phyloP scores from a whole-genome alignment of 2,113 vertebrate species.

The Paradoxurus hermaphroditus region DNA sequence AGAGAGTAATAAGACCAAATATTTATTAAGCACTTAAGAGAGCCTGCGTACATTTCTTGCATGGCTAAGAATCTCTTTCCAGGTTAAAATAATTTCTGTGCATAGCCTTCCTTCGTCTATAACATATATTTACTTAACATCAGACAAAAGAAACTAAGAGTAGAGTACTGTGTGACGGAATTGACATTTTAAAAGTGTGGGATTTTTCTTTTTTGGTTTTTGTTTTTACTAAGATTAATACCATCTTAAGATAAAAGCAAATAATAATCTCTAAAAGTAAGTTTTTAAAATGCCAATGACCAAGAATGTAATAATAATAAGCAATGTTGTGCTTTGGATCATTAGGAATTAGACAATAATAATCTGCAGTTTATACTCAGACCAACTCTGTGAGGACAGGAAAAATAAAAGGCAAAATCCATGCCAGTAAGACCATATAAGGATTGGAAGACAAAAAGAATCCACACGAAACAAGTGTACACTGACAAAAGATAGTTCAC shows the following conservation, averaged over 20 bases:
- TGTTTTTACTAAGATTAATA: conserved; percentile 20
- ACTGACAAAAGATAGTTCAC: neutral
- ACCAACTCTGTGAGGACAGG: neutral
- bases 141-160: neutral
- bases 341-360: conserved; percentile 26
- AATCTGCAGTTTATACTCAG: neutral
- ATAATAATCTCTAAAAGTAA: conserved; percentile 33
- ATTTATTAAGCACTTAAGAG: conserved; percentile 57
- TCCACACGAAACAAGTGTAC: neutral
- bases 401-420: conserved; percentile 11
- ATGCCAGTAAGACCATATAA: neutral
- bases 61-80: neutral
- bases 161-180: neutral
- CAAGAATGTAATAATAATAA: conserved; percentile 40
- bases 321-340: neutral
- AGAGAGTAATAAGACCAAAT: conserved; percentile 46
- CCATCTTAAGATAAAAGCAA: conserved; percentile 40
- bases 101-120: neutral
- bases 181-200: neutral
- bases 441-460: neutral
- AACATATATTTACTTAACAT: conserved; percentile 18
- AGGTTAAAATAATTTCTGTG: conserved; percentile 46
- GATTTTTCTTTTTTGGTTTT: neutral
- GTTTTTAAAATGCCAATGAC: conserved; percentile 39
- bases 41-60: neutral